Evolutionary conservation across 2,797 vertebrate genomes (phyloP).

Genomic region (Anguilla marmorata): DNA sequence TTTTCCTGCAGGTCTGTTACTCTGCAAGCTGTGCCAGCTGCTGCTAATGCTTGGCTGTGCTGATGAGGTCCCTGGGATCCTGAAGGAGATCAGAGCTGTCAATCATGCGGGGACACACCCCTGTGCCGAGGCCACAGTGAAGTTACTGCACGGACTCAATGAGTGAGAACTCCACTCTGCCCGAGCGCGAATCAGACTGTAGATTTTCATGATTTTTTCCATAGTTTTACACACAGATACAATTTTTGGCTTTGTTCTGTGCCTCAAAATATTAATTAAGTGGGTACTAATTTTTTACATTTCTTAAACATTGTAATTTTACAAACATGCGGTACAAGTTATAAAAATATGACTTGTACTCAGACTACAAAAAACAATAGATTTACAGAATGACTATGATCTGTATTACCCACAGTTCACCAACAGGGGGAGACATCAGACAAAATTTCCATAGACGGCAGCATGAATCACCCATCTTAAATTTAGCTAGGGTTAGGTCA

Average conservation of each 20-base stretch:
- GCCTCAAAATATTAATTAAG: background rate
- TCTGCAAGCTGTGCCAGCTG: conserved; percentile 48
- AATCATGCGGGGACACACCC: conserved; percentile 41
- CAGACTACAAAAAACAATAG: background rate
- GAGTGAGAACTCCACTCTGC: conserved; percentile 26
- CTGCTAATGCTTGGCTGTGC: conserved; percentile 37
- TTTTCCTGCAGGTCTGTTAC: conserved; percentile 48
- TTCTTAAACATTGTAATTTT: background rate
- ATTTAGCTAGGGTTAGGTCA: conserved; percentile 12
- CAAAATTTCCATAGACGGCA: background rate
- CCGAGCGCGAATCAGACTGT: background rate
- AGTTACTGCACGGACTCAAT: conserved; percentile 49
- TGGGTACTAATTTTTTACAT: background rate
- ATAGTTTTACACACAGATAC: background rate
- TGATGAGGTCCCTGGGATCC: conserved; percentile 36
- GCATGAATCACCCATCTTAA: background rate
- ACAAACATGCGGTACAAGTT: background rate
- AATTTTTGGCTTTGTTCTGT: background rate
- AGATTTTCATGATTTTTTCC: background rate
- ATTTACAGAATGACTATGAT: background rate
- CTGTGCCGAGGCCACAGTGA: conserved; percentile 45
- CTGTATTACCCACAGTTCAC: background rate
- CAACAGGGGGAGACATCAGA: conserved; percentile 3
- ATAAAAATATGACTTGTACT: background rate
- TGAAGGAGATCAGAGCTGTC: conserved; percentile 37